These are phyloP conservation scores for Sebastes oblongus DNA, from an alignment of 2,797 vertebrate genomes.

Conservation along the genomic window DNA sequence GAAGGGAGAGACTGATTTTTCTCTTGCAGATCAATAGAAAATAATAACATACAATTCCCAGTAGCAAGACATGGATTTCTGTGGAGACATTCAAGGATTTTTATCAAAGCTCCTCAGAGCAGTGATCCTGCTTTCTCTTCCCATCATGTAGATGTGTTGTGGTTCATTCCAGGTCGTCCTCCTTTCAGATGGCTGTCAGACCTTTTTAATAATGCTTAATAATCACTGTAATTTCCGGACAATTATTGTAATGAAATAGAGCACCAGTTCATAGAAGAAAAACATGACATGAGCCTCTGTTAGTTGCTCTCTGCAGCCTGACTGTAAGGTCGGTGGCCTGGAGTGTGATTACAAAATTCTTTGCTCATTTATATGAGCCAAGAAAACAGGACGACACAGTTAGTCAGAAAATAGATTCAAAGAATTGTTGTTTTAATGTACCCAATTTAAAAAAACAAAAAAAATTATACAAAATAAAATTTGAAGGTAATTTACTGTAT, in stretches of 20 bases:
- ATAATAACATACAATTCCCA: not conserved
- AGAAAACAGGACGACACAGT: slow-evolving; percentile 46
- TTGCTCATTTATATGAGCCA: slow-evolving; percentile 1
- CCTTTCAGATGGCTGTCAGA: slow-evolving; percentile 42
- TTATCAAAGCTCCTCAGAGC: slow-evolving; percentile 51
- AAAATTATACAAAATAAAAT: not conserved
- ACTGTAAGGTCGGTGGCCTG: slow-evolving; percentile 44
- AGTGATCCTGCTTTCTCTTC: slow-evolving; percentile 34
- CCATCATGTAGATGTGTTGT: slow-evolving; percentile 38
- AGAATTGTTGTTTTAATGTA: not conserved
- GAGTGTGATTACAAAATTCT: slow-evolving; percentile 17
- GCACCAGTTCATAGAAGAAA: not conserved
- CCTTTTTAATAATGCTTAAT: not conserved
- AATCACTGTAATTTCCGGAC: not conserved
- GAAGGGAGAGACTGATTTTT: not conserved
- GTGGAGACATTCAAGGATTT: slow-evolving; percentile 70
- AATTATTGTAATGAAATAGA: not conserved
- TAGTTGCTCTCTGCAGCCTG: slow-evolving; percentile 33
- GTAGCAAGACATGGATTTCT: not conserved
- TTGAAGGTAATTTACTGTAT: not conserved
- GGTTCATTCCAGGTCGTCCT: slow-evolving; percentile 47
- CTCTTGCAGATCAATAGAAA: not conserved
- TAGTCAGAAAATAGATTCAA: slow-evolving; percentile 5
- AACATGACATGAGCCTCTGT: not conserved
- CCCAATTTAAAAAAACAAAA: not conserved